phyloP scores from a whole-genome alignment of 1,140 invertebrate species.

The Trichonephila clavipes region DNA sequence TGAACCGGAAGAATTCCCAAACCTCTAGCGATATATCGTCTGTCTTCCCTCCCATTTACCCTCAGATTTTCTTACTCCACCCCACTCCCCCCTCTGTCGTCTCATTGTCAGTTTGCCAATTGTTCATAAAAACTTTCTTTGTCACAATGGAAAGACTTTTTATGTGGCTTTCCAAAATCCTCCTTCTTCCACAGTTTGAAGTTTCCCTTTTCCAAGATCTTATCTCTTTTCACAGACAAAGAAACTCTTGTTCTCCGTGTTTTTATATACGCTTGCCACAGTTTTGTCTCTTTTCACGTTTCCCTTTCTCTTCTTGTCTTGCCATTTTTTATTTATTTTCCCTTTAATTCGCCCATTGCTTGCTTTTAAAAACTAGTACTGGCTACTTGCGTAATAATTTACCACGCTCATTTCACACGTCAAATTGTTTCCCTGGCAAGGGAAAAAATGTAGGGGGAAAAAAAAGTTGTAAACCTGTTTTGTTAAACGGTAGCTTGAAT shows the following conservation, averaged over 20 bases:
- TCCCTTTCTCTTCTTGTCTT: background rate
- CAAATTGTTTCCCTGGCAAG: slow-evolving; percentile 17
- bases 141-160: background rate
- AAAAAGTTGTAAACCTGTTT: too few relatives aligned
- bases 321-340: background rate
- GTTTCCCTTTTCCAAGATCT: slow-evolving; percentile 3
- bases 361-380: background rate
- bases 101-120: slow-evolving; percentile 71
- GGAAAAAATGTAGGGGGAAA: too few relatives aligned
- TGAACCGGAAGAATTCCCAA: slow-evolving; percentile 50
- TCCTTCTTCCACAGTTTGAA: slow-evolving; percentile 9
- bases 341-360: background rate
- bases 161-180: background rate
- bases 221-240: slow-evolving; percentile 14
- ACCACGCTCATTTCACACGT: slow-evolving; percentile 20
- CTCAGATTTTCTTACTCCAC: slow-evolving; percentile 6
- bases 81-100: background rate
- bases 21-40: slow-evolving; percentile 31
- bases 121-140: slow-evolving; percentile 56
- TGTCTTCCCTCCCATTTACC: slow-evolving; percentile 11
- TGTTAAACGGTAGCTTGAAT: too few relatives aligned
- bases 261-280: slow-evolving; percentile 7
- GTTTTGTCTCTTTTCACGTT: slow-evolving; percentile 8
- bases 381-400: slow-evolving; percentile 21
- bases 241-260: background rate